These are phyloP conservation scores for Lasioglossum baleicum DNA, from an alignment of 1,140 invertebrate genomes.

Conservation along the genomic window DNA sequence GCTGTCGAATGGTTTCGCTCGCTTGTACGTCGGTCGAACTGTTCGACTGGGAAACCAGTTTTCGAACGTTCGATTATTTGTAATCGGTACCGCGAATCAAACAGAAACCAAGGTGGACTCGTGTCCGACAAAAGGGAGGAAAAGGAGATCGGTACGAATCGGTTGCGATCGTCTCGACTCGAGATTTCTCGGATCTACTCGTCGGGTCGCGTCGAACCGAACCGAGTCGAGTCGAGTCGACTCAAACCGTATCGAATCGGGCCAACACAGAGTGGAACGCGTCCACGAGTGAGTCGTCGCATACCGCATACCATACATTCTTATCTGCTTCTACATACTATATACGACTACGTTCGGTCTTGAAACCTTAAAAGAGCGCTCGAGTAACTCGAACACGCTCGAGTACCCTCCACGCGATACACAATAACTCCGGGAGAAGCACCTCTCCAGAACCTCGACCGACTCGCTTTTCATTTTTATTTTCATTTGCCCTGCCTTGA, in stretches of 20 bases:
- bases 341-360: constrained; percentile 35
- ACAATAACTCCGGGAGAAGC: neutral
- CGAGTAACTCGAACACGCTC: constrained; percentile 44
- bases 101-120: neutral
- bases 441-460: neutral
- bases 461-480: neutral
- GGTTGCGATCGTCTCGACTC: constrained; percentile 30
- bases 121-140: neutral
- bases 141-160: constrained; percentile 31
- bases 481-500: too few relatives aligned
- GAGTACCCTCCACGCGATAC: constrained; percentile 9
- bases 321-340: constrained; percentile 19
- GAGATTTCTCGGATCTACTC: constrained; percentile 6
- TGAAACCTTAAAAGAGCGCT: constrained; percentile 58
- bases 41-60: too few relatives aligned
- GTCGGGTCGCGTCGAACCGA: neutral
- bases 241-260: constrained; percentile 6
- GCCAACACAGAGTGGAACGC: constrained; percentile 21
- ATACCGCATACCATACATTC: constrained; percentile 49
- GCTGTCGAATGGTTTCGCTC: too few relatives aligned
- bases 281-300: constrained; percentile 26
- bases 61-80: neutral
- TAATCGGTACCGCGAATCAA: neutral
- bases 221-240: too few relatives aligned
- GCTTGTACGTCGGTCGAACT: too few relatives aligned